These are phyloP conservation scores for Mycteria americana DNA, from an alignment of 2,797 vertebrate genomes.

Conservation along the genomic window DNA sequence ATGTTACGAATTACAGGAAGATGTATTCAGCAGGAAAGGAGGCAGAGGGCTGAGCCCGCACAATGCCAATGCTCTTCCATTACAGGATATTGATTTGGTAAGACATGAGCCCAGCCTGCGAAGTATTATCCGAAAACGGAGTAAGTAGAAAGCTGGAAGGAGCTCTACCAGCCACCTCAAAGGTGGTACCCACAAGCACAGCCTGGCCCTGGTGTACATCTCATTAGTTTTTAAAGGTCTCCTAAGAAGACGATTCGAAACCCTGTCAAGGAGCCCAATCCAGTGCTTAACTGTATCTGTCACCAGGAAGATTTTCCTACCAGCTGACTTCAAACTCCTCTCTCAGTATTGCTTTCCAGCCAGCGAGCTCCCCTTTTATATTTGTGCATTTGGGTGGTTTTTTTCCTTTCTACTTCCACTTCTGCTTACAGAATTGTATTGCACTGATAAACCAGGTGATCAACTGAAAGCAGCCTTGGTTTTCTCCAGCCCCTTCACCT, in stretches of 20 bases:
- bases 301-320: background rate
- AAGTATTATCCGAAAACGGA: background rate
- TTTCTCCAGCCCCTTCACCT: background rate
- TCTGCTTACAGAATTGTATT: background rate
- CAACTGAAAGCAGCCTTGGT: background rate
- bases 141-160: background rate
- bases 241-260: background rate
- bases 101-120: background rate
- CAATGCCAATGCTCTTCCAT: background rate
- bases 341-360: background rate
- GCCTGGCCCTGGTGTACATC: background rate
- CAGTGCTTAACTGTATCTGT: background rate
- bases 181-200: background rate
- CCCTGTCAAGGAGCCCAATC: background rate
- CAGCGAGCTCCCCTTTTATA: background rate
- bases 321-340: background rate
- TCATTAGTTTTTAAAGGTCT: background rate
- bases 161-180: background rate
- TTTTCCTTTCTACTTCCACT: background rate
- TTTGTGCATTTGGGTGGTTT: accelerated
- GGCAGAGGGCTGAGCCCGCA: background rate
- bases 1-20: background rate
- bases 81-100: background rate
- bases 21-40: background rate
- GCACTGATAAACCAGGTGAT: background rate